A percentile compares a stretch with the other conserved stretches of the same genome.
Evolutionary conservation across 2,113 vertebrate genomes (phyloP).

Genomic region (Ammospiza caudacuta): DNA sequence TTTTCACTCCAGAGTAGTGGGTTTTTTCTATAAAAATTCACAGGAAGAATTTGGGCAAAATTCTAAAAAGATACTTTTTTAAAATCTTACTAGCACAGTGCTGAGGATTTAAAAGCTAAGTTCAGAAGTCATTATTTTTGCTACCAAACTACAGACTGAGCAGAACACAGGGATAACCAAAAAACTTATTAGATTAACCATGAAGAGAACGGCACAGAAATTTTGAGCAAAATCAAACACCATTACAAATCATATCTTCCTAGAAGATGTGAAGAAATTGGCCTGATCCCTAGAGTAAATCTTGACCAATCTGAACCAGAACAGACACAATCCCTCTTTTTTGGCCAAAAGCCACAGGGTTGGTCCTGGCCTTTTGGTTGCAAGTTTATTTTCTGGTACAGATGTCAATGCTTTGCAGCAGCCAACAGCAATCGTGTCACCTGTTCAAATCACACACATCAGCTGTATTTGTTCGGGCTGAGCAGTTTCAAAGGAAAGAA

Average conservation of each 20-base stretch:
- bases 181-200: neutral
- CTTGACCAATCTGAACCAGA: neutral
- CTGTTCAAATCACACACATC: neutral
- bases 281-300: neutral
- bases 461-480: neutral
- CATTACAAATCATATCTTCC: neutral
- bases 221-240: neutral
- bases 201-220: neutral
- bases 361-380: neutral
- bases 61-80: neutral
- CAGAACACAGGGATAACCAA: neutral
- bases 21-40: neutral
- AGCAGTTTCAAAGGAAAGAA: constrained; percentile 25
- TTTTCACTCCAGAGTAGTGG: neutral
- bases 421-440: neutral
- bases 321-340: neutral
- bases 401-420: neutral
- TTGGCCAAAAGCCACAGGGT: neutral
- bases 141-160: neutral
- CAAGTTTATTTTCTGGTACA: neutral
- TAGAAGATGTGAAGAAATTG: neutral
- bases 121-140: neutral
- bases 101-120: neutral
- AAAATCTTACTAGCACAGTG: neutral
- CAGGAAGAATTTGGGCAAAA: neutral